These are phyloP conservation scores for Bufo gargarizans DNA, from an alignment of 2,113 vertebrate genomes.

Conservation along the genomic window DNA sequence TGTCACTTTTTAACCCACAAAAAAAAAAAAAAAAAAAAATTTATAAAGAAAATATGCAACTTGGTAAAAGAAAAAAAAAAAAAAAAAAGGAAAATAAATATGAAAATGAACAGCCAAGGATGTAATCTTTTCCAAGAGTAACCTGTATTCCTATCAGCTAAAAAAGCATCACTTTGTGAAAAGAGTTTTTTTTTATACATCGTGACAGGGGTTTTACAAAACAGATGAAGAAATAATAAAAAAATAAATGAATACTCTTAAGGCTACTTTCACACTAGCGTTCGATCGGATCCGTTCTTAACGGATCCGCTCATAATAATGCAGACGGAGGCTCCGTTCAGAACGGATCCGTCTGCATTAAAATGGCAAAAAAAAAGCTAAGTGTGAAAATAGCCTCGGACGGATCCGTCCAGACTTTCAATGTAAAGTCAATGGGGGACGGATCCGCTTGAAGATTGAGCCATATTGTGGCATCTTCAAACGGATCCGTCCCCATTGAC, in stretches of 20 bases:
- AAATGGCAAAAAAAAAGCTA: no score
- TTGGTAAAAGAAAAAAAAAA: conserved; percentile 2
- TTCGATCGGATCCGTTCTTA: no score
- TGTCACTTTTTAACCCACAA: not conserved
- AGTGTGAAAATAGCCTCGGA: no score
- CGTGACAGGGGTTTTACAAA: not conserved
- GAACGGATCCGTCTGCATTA: no score
- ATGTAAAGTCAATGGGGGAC: no score
- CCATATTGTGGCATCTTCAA: no score
- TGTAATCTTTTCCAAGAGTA: not conserved
- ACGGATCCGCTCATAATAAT: no score
- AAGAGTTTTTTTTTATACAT: not conserved
- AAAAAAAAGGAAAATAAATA: not conserved
- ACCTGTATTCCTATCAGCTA: not conserved
- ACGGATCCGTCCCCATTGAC: no score
- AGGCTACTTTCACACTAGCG: no score
- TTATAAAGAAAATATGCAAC: not conserved
- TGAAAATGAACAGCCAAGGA: not conserved
- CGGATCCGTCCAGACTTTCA: no score
- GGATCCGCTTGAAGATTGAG: no score
- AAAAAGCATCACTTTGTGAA: not conserved
- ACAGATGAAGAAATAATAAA: not conserved
- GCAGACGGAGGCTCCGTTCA: no score
- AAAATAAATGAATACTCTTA: not conserved
- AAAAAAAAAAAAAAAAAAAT: not conserved